phyloP scores from a whole-genome alignment of 2,888 invertebrate species.

The Scrobipalpa atriplicella region DNA sequence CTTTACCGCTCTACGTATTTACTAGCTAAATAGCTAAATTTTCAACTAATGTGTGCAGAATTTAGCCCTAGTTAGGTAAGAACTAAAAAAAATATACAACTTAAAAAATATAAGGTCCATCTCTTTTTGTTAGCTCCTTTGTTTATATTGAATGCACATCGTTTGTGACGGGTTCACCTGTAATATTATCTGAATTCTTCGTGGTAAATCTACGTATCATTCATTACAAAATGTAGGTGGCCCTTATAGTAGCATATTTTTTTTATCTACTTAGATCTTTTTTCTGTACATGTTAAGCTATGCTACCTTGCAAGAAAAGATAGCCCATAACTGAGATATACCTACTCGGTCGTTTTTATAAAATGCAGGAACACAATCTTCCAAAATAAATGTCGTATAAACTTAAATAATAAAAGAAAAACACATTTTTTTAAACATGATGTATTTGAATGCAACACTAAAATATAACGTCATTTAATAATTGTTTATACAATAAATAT shows the following conservation, averaged over 20 bases:
- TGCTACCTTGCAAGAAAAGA: constrained; percentile 76
- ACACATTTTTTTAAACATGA: constrained; percentile 62
- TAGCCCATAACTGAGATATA: constrained; percentile 37
- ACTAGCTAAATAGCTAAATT: constrained; percentile 34
- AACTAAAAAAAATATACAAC: background rate
- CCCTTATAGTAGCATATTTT: background rate
- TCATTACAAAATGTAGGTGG: too few species aligned
- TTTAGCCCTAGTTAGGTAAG: background rate
- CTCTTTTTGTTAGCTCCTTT: background rate
- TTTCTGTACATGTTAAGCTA: constrained; percentile 7
- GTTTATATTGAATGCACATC: background rate
- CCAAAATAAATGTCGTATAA: constrained; percentile 78
- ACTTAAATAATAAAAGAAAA: constrained; percentile 54
- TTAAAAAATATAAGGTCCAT: background rate
- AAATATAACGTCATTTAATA: constrained; percentile 68
- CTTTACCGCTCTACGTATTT: constrained; percentile 49
- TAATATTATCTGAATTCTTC: too few species aligned
- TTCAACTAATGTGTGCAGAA: constrained; percentile 5
- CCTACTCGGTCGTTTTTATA: constrained; percentile 40
- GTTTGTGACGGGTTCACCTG: too few species aligned
- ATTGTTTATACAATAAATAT: constrained; percentile 59
- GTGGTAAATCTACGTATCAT: too few species aligned
- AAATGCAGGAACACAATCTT: constrained; percentile 67
- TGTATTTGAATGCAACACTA: constrained; percentile 76
- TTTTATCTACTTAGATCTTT: background rate